Conservation (phyloP, 2,888 invertebrate genomes). For the Charanyca ferruginea region DNA sequence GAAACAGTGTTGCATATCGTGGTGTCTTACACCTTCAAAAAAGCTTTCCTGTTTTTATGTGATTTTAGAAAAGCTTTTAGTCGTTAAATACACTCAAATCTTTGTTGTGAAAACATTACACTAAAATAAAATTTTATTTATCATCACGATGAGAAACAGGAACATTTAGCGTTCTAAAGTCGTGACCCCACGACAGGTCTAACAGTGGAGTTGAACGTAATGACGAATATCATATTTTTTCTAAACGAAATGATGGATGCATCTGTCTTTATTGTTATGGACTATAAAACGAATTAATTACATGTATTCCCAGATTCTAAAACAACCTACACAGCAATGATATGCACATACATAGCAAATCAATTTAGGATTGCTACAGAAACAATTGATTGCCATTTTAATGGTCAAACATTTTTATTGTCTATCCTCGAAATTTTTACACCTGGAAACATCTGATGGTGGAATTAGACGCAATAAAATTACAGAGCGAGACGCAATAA, state of each 20-base stretch:
- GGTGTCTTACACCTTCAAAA: background rate
- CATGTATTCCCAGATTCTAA: constrained; percentile 44
- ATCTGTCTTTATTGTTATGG: constrained; percentile 53
- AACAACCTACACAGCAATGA: constrained; percentile 34
- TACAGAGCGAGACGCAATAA: constrained; percentile 75
- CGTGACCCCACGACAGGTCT: constrained; percentile 57
- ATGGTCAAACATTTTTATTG: constrained; percentile 48
- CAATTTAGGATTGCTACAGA: constrained; percentile 60
- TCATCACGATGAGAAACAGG: constrained; percentile 35
- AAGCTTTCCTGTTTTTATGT: background rate
- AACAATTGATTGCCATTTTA: constrained; percentile 62
- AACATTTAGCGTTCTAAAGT: constrained; percentile 50
- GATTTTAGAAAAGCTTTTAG: constrained; percentile 4
- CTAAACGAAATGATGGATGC: constrained; percentile 44
- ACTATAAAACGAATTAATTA: constrained; percentile 48
- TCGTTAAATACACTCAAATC: constrained; percentile 20
- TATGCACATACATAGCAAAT: constrained; percentile 55
- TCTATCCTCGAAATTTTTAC: constrained; percentile 63
- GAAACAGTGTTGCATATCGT: background rate
- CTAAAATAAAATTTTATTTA: constrained; percentile 49
- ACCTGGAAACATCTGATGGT: constrained; percentile 61
- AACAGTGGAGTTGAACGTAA: constrained; percentile 35
- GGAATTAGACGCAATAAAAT: constrained; percentile 74
- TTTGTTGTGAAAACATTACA: constrained; percentile 37
- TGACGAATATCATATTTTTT: constrained; percentile 40